Conservation (phyloP, 2,797 vertebrate species). For the Eulemur mongoz region DNA sequence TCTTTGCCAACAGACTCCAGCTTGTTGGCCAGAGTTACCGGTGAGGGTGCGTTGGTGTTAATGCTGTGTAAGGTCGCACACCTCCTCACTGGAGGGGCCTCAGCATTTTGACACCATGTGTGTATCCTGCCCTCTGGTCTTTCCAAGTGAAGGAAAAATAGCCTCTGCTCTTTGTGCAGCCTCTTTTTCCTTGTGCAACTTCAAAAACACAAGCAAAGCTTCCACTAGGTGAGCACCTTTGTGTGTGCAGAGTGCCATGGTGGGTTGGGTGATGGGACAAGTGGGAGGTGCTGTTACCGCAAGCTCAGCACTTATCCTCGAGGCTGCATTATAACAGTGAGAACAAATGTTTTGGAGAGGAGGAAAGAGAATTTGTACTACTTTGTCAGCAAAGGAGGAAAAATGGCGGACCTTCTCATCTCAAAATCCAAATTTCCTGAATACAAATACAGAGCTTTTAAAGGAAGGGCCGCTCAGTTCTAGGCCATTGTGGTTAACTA, state of each 20-base stretch:
- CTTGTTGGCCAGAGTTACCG: background rate
- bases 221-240: background rate
- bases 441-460: no score
- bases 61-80: background rate
- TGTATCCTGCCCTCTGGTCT: background rate
- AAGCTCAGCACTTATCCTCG: no score
- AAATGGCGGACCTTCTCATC: no score
- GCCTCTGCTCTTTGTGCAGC: background rate
- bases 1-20: background rate
- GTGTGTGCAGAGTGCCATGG: rapidly evolving
- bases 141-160: background rate
- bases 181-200: background rate
- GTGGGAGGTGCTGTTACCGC: rapidly evolving
- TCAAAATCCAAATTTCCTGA: no score
- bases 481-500: no score
- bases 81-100: background rate
- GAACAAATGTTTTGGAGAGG: no score
- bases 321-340: no score
- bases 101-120: background rate
- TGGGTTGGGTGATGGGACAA: background rate
- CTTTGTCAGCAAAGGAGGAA: no score
- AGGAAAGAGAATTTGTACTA: no score
- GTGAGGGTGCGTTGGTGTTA: background rate
- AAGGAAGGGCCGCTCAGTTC: no score
- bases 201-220: background rate